These are phyloP conservation scores for Melospiza melodia DNA, from an alignment of 2,113 vertebrate genomes.

Conservation along the genomic window DNA sequence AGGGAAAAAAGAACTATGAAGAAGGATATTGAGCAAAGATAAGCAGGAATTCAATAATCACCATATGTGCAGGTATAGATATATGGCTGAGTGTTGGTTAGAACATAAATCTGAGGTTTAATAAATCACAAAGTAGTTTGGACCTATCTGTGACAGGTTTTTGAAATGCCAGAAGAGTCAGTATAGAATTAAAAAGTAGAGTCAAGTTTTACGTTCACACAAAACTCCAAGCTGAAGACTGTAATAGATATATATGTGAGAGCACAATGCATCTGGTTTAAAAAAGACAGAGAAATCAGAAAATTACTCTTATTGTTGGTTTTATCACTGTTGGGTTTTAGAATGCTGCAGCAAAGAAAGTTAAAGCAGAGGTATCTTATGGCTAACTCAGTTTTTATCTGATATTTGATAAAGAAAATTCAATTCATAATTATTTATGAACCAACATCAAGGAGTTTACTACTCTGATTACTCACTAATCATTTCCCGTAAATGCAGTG, in stretches of 20 bases:
- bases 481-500: slow-evolving; percentile 77
- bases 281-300: not conserved
- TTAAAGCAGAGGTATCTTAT: not conserved
- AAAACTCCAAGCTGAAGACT: not conserved
- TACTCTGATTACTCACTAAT: slow-evolving; percentile 84
- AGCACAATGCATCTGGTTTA: not conserved
- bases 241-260: not conserved
- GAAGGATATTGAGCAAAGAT: not conserved
- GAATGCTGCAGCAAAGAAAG: not conserved
- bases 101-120: not conserved
- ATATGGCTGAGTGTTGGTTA: not conserved
- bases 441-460: slow-evolving; percentile 74
- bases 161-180: not conserved
- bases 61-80: not conserved
- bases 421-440: slow-evolving; percentile 77
- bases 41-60: not conserved
- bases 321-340: not conserved
- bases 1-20: not conserved
- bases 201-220: not conserved
- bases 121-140: not conserved
- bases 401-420: slow-evolving; percentile 39
- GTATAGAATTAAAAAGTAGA: not conserved
- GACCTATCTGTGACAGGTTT: not conserved
- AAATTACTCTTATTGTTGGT: not conserved
- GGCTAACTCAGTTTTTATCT: not conserved